Conservation (phyloP, 2,113 vertebrate genomes). For the Nettapus auritus region DNA sequence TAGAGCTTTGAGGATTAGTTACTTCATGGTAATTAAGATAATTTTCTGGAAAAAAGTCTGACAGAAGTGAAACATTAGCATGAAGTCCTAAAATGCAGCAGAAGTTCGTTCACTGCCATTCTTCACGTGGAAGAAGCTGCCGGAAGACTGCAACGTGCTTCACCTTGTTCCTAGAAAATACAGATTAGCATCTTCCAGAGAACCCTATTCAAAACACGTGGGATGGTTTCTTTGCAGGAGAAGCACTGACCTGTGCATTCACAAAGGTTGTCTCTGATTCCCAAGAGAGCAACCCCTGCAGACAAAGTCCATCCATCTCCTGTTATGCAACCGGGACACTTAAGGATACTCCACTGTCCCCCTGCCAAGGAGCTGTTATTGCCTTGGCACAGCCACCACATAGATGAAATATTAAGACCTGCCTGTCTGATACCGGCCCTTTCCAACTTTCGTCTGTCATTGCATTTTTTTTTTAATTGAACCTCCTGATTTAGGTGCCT, state of each 20-base stretch:
- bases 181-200: not conserved
- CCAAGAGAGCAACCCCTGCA: not conserved
- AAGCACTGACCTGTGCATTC: not conserved
- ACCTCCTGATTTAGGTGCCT: not conserved
- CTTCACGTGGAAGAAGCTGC: not conserved
- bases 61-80: not conserved
- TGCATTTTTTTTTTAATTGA: not conserved
- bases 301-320: not conserved
- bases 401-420: not conserved
- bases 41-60: not conserved
- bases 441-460: not conserved
- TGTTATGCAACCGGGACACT: not conserved
- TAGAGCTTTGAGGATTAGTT: constrained; percentile 20
- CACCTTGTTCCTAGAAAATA: not conserved
- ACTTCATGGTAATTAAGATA: constrained; percentile 16
- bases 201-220: not conserved
- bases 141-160: not conserved
- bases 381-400: not conserved
- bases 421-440: not conserved
- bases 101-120: not conserved
- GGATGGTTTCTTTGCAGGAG: not conserved
- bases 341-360: not conserved
- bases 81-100: constrained; percentile 1
- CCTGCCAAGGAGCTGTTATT: not conserved
- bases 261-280: not conserved